Evolutionary conservation across 2,797 vertebrate species (phyloP).

Genomic region (Emys orbicularis): DNA sequence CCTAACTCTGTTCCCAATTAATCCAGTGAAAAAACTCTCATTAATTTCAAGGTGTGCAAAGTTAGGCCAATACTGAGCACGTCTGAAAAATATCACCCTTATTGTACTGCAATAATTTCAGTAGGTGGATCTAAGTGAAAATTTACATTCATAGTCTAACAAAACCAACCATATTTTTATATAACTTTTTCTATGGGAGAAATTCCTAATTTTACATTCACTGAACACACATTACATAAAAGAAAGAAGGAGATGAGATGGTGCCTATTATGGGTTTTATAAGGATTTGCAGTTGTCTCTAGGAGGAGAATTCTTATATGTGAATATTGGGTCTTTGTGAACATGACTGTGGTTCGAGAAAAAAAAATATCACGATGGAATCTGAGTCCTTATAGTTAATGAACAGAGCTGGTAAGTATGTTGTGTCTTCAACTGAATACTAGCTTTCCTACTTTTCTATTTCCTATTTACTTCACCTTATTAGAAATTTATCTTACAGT

Average conservation of each 20-base stretch:
- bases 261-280: not conserved
- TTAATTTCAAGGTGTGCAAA: not conserved
- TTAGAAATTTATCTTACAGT: slow-evolving; percentile 28
- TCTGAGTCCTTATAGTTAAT: slow-evolving; percentile 28
- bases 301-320: not conserved
- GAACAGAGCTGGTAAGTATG: slow-evolving; percentile 37
- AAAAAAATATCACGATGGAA: not conserved
- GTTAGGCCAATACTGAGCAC: not conserved
- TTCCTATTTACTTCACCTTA: slow-evolving; percentile 20
- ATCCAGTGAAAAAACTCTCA: not conserved
- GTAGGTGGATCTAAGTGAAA: not conserved
- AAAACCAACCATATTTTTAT: not conserved
- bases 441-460: slow-evolving; percentile 8
- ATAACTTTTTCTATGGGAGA: not conserved
- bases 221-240: not conserved
- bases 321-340: slow-evolving; percentile 15
- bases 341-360: not conserved
- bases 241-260: slow-evolving; percentile 23
- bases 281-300: not conserved
- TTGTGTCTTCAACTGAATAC: slow-evolving; percentile 11
- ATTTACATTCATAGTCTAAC: not conserved
- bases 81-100: not conserved
- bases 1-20: not conserved
- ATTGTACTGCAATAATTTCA: not conserved
- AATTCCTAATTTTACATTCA: not conserved